A percentile compares a stretch with the other conserved stretches of the same genome.
Conservation (phyloP, 2,888 invertebrate genomes). For the Caenorhabditis japonica region DNA sequence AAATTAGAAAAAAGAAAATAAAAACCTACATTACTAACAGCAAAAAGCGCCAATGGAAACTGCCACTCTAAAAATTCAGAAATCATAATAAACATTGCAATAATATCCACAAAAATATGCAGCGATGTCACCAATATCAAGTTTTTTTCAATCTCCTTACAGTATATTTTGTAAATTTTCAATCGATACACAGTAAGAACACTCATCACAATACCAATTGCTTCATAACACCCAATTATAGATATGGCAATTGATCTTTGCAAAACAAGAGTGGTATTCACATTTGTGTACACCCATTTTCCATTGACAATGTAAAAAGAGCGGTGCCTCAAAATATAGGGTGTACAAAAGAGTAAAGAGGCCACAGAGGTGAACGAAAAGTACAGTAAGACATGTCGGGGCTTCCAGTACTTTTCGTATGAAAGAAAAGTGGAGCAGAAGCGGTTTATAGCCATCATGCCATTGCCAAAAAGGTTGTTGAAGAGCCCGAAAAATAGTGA, state of each 20-base stretch:
- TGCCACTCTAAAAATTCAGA: slow-evolving; percentile 37
- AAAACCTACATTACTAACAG: slow-evolving; percentile 23
- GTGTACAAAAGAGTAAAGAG: slow-evolving; percentile 23
- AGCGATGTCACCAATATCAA: slow-evolving; percentile 21
- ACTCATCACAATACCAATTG: slow-evolving; percentile 32
- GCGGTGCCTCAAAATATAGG: slow-evolving; percentile 34
- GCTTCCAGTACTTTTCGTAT: slow-evolving; percentile 38
- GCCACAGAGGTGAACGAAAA: slow-evolving; percentile 22
- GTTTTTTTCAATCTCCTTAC: slow-evolving; percentile 38
- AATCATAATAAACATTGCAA: slow-evolving; percentile 42
- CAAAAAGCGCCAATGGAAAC: slow-evolving; percentile 22
- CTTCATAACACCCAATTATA: slow-evolving; percentile 29
- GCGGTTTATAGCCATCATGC: slow-evolving; percentile 45
- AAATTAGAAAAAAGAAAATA: too few species aligned
- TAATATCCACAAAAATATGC: slow-evolving; percentile 32
- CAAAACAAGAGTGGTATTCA: slow-evolving; percentile 17
- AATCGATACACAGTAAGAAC: slow-evolving; percentile 28
- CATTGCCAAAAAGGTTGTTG: slow-evolving; percentile 41
- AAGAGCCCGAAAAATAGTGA: slow-evolving; percentile 38
- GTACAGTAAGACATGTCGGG: slow-evolving; percentile 22
- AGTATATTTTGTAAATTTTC: slow-evolving; percentile 27
- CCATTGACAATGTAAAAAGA: slow-evolving; percentile 22
- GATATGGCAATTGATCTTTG: slow-evolving; percentile 37
- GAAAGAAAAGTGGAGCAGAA: slow-evolving; percentile 43
- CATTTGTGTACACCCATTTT: slow-evolving; percentile 43